A percentile compares a stretch with the other conserved stretches of the same genome.
These are phyloP conservation scores for Dicrurus megarhynchus DNA, from an alignment of 2,113 vertebrate species.

Conservation along the genomic window DNA sequence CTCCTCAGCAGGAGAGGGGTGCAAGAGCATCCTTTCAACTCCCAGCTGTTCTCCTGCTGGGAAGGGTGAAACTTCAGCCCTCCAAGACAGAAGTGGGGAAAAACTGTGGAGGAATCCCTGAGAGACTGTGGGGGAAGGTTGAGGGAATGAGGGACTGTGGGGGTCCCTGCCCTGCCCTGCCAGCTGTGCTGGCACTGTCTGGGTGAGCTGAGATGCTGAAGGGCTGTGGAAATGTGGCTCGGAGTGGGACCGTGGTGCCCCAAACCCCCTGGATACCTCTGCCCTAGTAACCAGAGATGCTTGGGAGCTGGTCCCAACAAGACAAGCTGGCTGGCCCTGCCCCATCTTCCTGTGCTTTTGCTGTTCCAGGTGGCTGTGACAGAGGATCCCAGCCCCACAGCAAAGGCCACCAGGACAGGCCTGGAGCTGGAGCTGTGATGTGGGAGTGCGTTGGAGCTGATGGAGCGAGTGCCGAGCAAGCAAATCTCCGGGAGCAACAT, in stretches of 20 bases:
- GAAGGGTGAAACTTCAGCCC: background rate
- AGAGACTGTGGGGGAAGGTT: accelerated
- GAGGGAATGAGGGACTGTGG: too few species aligned
- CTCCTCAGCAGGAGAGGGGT: too few species aligned
- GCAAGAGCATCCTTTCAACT: background rate
- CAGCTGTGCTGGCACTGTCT: background rate
- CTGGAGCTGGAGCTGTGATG: accelerated
- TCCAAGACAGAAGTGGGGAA: background rate
- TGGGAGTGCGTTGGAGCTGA: background rate
- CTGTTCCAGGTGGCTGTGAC: background rate
- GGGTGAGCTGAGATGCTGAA: background rate
- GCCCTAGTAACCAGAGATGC: accelerated
- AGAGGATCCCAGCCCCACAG: background rate
- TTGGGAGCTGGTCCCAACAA: background rate
- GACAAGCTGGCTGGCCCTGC: background rate
- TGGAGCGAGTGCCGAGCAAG: background rate
- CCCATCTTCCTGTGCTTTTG: too few species aligned
- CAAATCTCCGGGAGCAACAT: accelerated
- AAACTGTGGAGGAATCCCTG: background rate
- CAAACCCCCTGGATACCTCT: accelerated
- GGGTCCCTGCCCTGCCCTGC: background rate
- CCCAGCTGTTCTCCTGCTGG: background rate
- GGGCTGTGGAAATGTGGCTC: background rate
- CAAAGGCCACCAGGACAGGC: background rate
- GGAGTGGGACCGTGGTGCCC: accelerated